phyloP scores from a whole-genome alignment of 2,797 vertebrate species.

The Amblyraja radiata region DNA sequence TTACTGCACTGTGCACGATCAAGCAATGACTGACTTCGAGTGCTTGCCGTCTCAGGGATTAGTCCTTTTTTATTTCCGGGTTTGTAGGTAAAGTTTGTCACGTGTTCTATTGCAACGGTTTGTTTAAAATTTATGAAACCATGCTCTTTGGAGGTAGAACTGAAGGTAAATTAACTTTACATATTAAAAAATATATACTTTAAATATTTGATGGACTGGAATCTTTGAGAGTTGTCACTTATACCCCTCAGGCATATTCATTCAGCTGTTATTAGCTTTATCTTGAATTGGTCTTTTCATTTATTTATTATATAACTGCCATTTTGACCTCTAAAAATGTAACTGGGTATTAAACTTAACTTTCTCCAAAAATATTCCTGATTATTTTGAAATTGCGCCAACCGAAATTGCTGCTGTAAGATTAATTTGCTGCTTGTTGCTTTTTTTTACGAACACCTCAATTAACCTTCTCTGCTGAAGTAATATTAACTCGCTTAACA shows the following conservation, averaged over 20 bases:
- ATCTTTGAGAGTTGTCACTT: background rate
- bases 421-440: slow-evolving; percentile 5
- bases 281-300: slow-evolving; percentile 19
- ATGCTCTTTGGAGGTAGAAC: background rate
- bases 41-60: background rate
- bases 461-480: slow-evolving; percentile 22
- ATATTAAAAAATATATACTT: slow-evolving; percentile 28
- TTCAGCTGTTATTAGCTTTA: slow-evolving; percentile 20
- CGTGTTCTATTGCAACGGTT: background rate
- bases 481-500: slow-evolving; percentile 6
- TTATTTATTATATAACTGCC: slow-evolving; percentile 21
- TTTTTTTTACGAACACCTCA: slow-evolving; percentile 8
- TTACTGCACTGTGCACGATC: background rate
- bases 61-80: background rate
- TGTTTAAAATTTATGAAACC: slow-evolving; percentile 18
- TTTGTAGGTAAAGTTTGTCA: background rate
- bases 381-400: slow-evolving; percentile 8
- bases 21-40: background rate
- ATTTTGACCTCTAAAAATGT: slow-evolving; percentile 29
- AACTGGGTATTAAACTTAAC: background rate
- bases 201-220: slow-evolving; percentile 35
- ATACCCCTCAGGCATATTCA: slow-evolving; percentile 20
- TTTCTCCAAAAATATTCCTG: background rate
- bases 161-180: slow-evolving; percentile 25
- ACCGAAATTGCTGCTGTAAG: slow-evolving; percentile 19